Conservation (phyloP, 2,113 vertebrate species). For the Microcebus jonahi region DNA sequence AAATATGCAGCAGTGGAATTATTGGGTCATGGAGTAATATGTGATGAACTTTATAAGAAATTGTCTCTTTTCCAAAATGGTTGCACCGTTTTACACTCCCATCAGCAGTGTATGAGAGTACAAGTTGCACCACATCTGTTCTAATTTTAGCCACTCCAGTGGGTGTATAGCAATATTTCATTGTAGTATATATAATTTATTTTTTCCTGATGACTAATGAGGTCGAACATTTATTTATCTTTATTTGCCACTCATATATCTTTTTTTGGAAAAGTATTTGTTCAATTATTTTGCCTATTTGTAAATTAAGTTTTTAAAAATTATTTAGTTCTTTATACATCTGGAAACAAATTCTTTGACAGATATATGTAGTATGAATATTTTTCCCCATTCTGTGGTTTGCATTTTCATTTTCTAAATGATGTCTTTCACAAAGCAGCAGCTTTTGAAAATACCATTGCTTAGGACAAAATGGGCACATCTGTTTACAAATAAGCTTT, state of each 20-base stretch:
- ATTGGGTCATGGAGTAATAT: background rate
- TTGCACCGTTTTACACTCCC: background rate
- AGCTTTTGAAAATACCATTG: background rate
- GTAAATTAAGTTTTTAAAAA: background rate
- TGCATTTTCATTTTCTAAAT: conserved; percentile 5
- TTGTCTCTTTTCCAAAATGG: background rate
- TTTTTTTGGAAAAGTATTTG: background rate
- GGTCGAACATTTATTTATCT: background rate
- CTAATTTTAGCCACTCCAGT: background rate
- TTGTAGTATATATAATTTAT: background rate
- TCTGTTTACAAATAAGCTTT: conserved; percentile 31
- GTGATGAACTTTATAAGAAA: background rate
- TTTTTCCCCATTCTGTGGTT: background rate
- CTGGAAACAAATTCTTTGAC: background rate
- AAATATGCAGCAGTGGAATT: background rate
- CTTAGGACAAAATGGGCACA: background rate
- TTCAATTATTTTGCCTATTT: background rate
- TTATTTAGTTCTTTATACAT: background rate
- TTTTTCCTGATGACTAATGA: background rate
- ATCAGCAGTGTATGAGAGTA: background rate
- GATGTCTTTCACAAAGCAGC: background rate
- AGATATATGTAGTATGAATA: background rate
- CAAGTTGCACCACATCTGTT: background rate
- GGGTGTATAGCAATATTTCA: background rate
- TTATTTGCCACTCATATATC: background rate